These are phyloP conservation scores for Nemopilema nomurai DNA, from an alignment of 30 jellyfish, hydroid and myxozoan species.

Conservation along the genomic window DNA sequence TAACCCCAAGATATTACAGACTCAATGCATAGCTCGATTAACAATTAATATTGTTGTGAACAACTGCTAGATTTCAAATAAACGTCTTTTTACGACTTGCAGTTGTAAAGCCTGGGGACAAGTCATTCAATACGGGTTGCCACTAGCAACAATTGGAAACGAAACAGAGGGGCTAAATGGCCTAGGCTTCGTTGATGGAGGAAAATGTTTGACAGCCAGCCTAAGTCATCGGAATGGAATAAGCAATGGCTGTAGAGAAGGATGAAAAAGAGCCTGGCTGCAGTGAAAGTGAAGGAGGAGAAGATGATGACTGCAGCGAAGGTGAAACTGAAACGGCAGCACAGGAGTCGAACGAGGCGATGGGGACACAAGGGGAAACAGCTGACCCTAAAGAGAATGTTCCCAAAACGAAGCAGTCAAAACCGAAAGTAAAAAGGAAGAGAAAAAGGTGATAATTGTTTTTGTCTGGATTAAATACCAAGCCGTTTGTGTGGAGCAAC, in stretches of 20 bases:
- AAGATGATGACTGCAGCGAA: conserved; percentile 50
- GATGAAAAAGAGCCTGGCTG: conserved; percentile 53
- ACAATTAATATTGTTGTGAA: too few species aligned
- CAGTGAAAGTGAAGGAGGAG: conserved; percentile 56
- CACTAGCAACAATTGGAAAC: neutral
- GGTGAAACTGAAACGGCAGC: conserved; percentile 50
- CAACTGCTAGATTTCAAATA: too few species aligned
- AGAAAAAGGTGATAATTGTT: conserved; percentile 34
- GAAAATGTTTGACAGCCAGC: neutral
- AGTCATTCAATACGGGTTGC: neutral
- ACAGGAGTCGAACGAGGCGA: conserved; percentile 28
- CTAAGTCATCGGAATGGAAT: neutral
- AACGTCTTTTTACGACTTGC: neutral
- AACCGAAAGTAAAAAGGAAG: conserved; percentile 52
- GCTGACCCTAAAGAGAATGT: conserved; percentile 1
- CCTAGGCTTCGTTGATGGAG: neutral
- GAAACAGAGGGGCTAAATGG: conserved; percentile 3
- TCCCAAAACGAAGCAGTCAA: conserved; percentile 20
- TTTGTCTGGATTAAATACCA: neutral
- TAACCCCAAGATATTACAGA: too few species aligned
- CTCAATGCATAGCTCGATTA: too few species aligned
- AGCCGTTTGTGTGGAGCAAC: too few species aligned
- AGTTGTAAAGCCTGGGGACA: conserved; percentile 31
- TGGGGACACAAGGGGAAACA: neutral
- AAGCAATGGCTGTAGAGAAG: conserved; percentile 32